A percentile compares a stretch with the other conserved stretches of the same genome.
Evolutionary conservation across 2,113 vertebrate species (phyloP).

Genomic region (Aleadryas rufinucha): DNA sequence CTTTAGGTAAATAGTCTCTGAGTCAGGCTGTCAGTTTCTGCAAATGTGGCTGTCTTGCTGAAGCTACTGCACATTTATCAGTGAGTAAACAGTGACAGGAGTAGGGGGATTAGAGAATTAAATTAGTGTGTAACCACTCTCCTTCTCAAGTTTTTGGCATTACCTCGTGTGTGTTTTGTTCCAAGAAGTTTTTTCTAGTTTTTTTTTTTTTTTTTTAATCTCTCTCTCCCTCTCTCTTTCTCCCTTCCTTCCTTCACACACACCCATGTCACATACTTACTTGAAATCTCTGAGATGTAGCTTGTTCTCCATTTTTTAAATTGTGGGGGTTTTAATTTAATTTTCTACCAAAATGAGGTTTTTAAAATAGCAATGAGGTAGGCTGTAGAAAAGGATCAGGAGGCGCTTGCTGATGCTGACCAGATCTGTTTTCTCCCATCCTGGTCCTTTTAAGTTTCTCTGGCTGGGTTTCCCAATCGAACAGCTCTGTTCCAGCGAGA

Average conservation of each 20-base stretch:
- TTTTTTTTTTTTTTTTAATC: neutral
- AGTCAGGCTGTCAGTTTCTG: constrained; percentile 68
- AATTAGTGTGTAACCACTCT: constrained; percentile 70
- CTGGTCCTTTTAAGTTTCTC: neutral
- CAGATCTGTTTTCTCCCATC: neutral
- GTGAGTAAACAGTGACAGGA: constrained; percentile 72
- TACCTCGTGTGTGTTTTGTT: constrained; percentile 54
- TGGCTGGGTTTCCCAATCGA: neutral
- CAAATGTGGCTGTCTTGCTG: constrained; percentile 64
- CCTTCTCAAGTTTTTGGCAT: constrained; percentile 68
- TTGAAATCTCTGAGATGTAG: neutral
- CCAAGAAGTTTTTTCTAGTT: constrained; percentile 32
- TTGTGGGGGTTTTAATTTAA: neutral
- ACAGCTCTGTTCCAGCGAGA: neutral
- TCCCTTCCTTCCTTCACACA: neutral
- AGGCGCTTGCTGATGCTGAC: neutral
- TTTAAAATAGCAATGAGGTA: neutral
- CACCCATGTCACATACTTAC: neutral
- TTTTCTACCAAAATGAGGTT: neutral
- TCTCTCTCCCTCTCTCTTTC: neutral
- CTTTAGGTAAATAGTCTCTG: constrained; percentile 74
- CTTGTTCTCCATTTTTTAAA: neutral
- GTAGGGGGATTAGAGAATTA: constrained; percentile 74
- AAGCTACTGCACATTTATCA: constrained; percentile 73
- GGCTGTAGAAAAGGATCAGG: neutral